These are phyloP conservation scores for Carassius gibelio DNA, from an alignment of 2,113 vertebrate species.

Conservation along the genomic window DNA sequence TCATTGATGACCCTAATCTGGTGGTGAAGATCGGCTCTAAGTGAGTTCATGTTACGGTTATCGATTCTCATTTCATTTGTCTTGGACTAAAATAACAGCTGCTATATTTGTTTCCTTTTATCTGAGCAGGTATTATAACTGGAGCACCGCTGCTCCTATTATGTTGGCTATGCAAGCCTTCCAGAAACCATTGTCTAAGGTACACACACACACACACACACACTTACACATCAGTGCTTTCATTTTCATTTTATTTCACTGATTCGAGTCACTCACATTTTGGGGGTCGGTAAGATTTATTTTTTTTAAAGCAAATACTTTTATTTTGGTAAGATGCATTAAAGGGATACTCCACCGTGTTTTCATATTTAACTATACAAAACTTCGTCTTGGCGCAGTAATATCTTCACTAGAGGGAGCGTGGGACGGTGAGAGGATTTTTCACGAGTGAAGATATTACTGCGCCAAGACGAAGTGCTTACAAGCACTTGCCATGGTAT, in stretches of 20 bases:
- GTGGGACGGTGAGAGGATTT: no score
- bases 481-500: no score
- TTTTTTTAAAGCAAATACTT: no score
- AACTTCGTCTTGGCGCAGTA: no score
- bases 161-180: conserved; percentile 95
- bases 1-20: conserved; percentile 87
- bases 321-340: background rate
- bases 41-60: conserved; percentile 66
- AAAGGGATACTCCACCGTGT: no score
- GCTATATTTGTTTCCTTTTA: conserved; percentile 5
- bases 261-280: background rate
- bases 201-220: conserved; percentile 58
- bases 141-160: conserved; percentile 90
- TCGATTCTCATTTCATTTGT: background rate
- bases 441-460: no score
- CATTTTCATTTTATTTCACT: background rate
- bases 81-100: background rate
- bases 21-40: conserved; percentile 87
- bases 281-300: no score
- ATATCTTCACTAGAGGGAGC: no score
- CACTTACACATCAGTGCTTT: conserved; percentile 1
- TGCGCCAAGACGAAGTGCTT: no score
- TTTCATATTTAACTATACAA: no score
- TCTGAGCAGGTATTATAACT: conserved; percentile 88
- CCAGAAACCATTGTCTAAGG: conserved; percentile 98